Evolutionary conservation across 2,113 vertebrate genomes (phyloP), one percentile per base, ranked within the genome.

Genomic region (Excalfactoria chinensis): DNA sequence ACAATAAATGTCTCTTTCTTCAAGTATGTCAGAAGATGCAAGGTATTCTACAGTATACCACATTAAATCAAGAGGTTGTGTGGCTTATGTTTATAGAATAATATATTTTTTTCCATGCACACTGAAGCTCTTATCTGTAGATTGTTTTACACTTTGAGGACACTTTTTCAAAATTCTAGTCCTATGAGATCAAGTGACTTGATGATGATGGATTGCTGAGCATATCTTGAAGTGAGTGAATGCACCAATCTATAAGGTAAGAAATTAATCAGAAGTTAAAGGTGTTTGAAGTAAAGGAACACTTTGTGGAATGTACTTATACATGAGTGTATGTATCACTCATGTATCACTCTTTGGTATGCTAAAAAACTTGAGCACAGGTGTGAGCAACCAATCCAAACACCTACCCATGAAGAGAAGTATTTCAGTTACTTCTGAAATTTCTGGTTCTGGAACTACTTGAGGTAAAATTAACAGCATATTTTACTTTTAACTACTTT

Each of bases 181-280:
- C 86, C 77, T 93, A 44, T 56, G 93, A 96, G 80, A 94, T 79
- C 63, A 93, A 94, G 78, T 69, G 59, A 82, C 84, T 70, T 41
- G 59, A 84, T 81, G 44, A 96, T 90, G 95, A 93, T 96, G 81
- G 92, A 95, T 95, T 86, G 63, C 68, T 76, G 49, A 46, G 59
- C 16, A 90, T 93, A 95, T 94, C 73, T 95, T 95, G 81, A 92
- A 93, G 90, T 92, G 40, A 90, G 32, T 76, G 75, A 95, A 89
- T 62, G 35, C 35, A 87, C 34, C 44, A 69, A 32, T 91, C 74
- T 87, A 62, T 71, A 85, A 86, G 67, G 81, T 68, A 70, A 66
- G 48, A 68, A 68, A 88, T 73, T 63, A 56, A 83, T 72, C 67
- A 44, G 70, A 40, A 55, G 40, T 66, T 89, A 62, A 83, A 93